Base-by-base conservation (phyloP, 2,113 vertebrate species). In the Cyanoramphus novaezelandiae region DNA sequence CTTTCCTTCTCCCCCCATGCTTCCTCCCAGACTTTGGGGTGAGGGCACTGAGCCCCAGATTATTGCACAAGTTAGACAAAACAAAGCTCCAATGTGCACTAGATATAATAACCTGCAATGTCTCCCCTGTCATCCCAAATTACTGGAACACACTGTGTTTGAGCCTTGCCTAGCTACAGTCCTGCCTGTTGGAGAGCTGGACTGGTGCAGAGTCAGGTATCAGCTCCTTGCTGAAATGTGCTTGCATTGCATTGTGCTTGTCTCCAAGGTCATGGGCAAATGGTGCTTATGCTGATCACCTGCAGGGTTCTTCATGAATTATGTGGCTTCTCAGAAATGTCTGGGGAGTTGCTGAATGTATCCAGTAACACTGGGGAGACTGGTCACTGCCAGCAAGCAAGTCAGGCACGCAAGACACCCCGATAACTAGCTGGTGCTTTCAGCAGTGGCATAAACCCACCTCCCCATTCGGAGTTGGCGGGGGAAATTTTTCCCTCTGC, bases 41-140 rank as follows among this genome's bases (percentile, higher is more conserved):
- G 18, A 96, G 85, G 71, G 35, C 31, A 12, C n/a, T 15, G 65
- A 96, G 77, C 96, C 93, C 89, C 91, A 82, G 91, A 95, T 95
- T 52, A 95, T 91, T 2, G 0, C 77, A 67, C 0, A 0, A 78
- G 67, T 77, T 96, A 96, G 95, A 97, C 95, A 95, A 89, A 96
- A 93, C 93, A 96, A 92, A 95, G 53, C 70, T 92, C 25, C 81
- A 77, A 79, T 60, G 74, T 72, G 12, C 0, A 1, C 77, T 94
- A 72, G 65, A 49, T 86, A 6, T 53, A 95, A 93, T 93, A 92
- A 91, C 81, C 86, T 87, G 84, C 88, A 82, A 63, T 80, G 94
- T 91, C 92, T 96, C 78, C 37, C 53, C 90, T 96, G 95, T 96
- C 94, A 95, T 96, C 93, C 87, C 69, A 91, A 91, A 96, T 94